Evolutionary conservation across 1,140 invertebrate species (phyloP).

Genomic region (Delia radicum): DNA sequence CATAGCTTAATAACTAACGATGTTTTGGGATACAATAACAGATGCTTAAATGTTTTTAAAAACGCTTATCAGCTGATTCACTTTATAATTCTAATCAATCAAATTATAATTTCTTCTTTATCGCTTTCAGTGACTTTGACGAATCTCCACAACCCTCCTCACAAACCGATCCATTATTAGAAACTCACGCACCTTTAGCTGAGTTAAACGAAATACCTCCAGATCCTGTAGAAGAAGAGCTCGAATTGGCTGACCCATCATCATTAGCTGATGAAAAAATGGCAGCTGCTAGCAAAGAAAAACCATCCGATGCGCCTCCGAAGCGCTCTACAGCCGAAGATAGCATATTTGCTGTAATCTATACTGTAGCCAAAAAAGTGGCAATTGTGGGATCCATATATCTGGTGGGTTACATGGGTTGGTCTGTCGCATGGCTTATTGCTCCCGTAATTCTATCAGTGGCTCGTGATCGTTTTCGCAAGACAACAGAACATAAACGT

Average conservation of each 20-base stretch:
- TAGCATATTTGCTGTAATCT: slow-evolving; percentile 55
- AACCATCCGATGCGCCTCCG: slow-evolving; percentile 17
- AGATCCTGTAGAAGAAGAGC: slow-evolving; percentile 7
- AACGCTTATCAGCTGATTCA: background rate
- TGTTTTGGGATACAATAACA: too few species aligned
- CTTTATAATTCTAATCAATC: background rate
- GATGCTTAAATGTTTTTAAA: background rate
- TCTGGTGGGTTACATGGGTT: slow-evolving; percentile 81
- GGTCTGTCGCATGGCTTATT: slow-evolving; percentile 84
- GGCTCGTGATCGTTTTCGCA: slow-evolving; percentile 75
- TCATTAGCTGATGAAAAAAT: slow-evolving; percentile 13
- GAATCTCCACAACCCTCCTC: background rate
- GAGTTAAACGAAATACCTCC: slow-evolving; percentile 9
- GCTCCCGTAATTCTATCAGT: slow-evolving; percentile 78
- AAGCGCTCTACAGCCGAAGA: slow-evolving; percentile 17
- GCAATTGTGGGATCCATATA: slow-evolving; percentile 71
- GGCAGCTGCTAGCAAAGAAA: slow-evolving; percentile 27
- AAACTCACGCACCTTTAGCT: slow-evolving; percentile 10
- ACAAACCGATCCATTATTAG: background rate
- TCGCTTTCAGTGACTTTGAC: background rate
- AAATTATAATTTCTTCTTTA: background rate
- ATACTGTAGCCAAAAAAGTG: slow-evolving; percentile 58
- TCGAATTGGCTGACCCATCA: background rate
- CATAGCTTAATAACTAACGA: background rate
- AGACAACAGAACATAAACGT: slow-evolving; percentile 72